Evolutionary conservation across 2,113 vertebrate species (phyloP), one percentile per base, ranked within the genome.

Genomic region (Butorides virescens): DNA sequence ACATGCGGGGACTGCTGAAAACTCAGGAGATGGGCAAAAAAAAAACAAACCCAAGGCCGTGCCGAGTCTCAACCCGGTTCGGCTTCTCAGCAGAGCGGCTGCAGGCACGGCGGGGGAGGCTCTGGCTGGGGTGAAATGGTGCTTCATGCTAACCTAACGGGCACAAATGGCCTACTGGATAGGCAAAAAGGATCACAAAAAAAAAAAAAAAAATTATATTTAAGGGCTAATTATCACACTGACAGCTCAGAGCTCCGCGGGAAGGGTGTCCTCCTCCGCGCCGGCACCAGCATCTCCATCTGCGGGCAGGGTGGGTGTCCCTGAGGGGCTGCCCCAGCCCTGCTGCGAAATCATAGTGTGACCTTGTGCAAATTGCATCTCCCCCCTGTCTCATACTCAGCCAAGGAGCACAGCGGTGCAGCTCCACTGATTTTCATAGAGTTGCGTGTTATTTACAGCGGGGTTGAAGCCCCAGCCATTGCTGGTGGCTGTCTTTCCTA

Each of bases 171-270:
- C 91, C 91, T 95, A 61, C 12, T 18, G 46, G 39, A 34, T 78
- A 93, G 93, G 93, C 83, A 73, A 86, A 90, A 49, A 81, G 83
- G 80, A 84, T 95, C 59, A 67, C 27, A 34, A 32, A 44, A 22
- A 68, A 13, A 52, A 44, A 37, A 50, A 16, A 71, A 26, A 42
- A 18, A 44, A 29, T 36, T 29, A 19, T 75, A 70, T 71, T 71
- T 91, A 97, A 97, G 95, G 96, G 95, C 96, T 97, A 95, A 89
- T 86, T 96, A 52, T 96, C 79, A 91, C 92, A 71, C 80, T 63
- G 87, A 87, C 94, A 94, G 95, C 94, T 96, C 93, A 39, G 94
- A 95, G 93, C 96, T 91, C 89, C 25, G 36, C 20, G 49, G 91
- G 80, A 94, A 46, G 76, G 71, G 62, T 3, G 65, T 70, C 58